Evolutionary conservation across 53 echinoderm and acorn worm species (phyloP).

Genomic region (Mesocentrotus franciscanus): DNA sequence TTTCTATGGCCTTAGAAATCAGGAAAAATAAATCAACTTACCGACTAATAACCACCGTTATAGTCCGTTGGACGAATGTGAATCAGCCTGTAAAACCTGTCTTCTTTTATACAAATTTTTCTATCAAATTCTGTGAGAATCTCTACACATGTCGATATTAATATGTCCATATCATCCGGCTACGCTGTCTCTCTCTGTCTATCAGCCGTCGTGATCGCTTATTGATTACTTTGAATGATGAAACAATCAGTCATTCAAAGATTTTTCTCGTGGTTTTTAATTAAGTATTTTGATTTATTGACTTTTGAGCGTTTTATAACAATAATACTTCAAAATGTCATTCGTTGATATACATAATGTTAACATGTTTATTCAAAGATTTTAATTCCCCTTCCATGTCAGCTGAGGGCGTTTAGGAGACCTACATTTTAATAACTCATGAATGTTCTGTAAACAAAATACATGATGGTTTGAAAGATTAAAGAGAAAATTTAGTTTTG

Average conservation of each 20-base stretch:
- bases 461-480: background rate
- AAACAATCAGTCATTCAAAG: background rate
- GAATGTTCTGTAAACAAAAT: background rate
- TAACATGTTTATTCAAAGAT: background rate
- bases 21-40: background rate
- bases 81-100: background rate
- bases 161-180: background rate
- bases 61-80: background rate
- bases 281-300: background rate
- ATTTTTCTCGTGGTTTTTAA: background rate
- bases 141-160: background rate
- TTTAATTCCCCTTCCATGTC: background rate
- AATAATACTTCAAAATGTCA: background rate
- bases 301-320: background rate
- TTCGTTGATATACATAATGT: background rate
- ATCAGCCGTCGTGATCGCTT: background rate
- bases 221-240: background rate
- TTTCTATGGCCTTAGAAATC: background rate
- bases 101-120: background rate
- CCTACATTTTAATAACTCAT: background rate
- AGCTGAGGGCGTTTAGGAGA: background rate
- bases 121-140: background rate
- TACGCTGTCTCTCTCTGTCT: background rate
- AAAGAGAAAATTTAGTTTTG: background rate
- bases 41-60: background rate